These are phyloP conservation scores for Acronicta leporina DNA, from an alignment of 2,888 invertebrate genomes.

Conservation along the genomic window DNA sequence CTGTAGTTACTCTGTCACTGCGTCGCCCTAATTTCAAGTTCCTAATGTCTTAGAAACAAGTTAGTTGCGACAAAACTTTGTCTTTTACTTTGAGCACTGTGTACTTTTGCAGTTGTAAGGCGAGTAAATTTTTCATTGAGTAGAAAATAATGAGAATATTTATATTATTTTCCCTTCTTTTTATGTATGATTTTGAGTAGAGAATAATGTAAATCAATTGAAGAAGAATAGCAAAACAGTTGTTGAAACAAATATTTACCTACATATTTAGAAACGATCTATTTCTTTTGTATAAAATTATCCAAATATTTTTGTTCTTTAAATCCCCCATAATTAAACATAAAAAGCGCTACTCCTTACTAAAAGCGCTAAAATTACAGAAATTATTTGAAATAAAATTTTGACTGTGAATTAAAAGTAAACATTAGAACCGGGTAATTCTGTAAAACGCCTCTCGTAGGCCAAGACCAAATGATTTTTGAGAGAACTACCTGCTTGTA, in stretches of 20 bases:
- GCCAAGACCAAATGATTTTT: conserved; percentile 85
- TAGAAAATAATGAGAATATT: neutral
- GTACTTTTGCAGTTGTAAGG: conserved; percentile 8
- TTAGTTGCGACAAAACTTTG: conserved; percentile 34
- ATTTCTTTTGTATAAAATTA: too few species aligned
- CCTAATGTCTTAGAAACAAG: conserved; percentile 45
- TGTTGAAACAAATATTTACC: too few species aligned
- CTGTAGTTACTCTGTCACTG: conserved; percentile 18
- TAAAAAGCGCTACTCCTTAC: conserved; percentile 56
- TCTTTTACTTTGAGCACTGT: conserved; percentile 8
- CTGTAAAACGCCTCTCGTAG: conserved; percentile 75
- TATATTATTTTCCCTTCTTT: too few species aligned
- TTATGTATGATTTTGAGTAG: too few species aligned
- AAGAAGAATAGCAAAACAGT: too few species aligned
- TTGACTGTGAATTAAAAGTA: conserved; percentile 86
- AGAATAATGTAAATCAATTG: too few species aligned
- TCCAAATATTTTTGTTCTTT: neutral
- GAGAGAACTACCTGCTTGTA: conserved; percentile 84
- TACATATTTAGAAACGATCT: too few species aligned
- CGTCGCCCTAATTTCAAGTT: conserved; percentile 35
- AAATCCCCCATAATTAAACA: neutral
- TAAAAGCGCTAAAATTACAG: conserved; percentile 54
- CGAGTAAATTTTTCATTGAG: conserved; percentile 7
- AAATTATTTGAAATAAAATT: conserved; percentile 79
- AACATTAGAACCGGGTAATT: conserved; percentile 82